Conservation (phyloP, 2,888 invertebrate species). For the Amiota minor region DNA sequence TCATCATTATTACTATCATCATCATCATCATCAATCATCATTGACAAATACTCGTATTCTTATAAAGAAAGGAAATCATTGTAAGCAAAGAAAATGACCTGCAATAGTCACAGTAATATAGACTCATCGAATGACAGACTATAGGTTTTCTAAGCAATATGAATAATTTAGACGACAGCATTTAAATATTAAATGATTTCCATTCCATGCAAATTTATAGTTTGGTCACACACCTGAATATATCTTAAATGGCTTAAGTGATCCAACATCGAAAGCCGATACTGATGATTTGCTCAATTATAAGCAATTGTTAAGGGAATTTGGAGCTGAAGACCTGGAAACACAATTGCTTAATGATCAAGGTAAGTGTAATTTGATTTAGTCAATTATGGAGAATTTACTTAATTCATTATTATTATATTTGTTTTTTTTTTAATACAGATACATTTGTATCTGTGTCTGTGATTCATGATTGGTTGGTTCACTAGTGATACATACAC, state of each 20-base stretch:
- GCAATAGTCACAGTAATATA: too few relatives aligned
- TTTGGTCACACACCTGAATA: constrained; percentile 86
- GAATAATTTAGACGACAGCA: background rate
- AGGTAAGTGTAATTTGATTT: constrained; percentile 76
- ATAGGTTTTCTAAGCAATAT: background rate
- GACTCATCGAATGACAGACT: too few relatives aligned
- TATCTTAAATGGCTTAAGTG: constrained; percentile 79
- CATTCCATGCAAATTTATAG: constrained; percentile 73
- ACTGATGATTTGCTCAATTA: constrained; percentile 78
- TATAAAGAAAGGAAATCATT: too few relatives aligned
- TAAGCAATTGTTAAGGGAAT: constrained; percentile 79
- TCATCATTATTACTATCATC: too few relatives aligned
- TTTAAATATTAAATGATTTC: background rate
- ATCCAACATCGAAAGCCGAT: background rate
- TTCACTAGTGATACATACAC: background rate
- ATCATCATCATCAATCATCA: too few relatives aligned
- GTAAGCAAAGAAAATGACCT: too few relatives aligned
- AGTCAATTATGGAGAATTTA: constrained; percentile 9
- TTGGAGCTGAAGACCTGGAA: constrained; percentile 80
- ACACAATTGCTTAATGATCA: constrained; percentile 84
- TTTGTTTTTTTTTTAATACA: background rate
- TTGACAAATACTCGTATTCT: too few relatives aligned
- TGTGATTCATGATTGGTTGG: too few relatives aligned
- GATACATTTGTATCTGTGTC: background rate
- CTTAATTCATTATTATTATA: background rate